A percentile compares a stretch with the other conserved stretches of the same genome.
These are phyloP conservation scores for Chouioia cunea DNA, from an alignment of 2,888 invertebrate species.

Conservation along the genomic window DNA sequence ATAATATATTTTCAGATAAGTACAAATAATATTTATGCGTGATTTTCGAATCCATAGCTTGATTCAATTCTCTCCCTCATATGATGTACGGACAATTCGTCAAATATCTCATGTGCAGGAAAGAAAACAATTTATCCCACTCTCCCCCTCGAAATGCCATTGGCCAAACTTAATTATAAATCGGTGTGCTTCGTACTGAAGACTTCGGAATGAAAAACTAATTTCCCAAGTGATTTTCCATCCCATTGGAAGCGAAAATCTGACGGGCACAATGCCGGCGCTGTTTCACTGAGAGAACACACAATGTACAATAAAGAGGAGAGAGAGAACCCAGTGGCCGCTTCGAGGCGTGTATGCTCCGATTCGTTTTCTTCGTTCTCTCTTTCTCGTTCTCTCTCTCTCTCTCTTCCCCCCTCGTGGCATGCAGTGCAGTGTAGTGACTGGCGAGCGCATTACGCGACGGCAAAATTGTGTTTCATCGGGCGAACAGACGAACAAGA, in stretches of 20 bases:
- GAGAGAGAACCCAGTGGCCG: background rate
- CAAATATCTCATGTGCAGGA: background rate
- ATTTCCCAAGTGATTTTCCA: constrained; percentile 41
- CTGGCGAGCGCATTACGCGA: background rate
- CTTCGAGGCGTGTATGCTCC: too few species aligned
- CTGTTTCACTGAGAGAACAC: background rate
- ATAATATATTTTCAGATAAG: too few species aligned
- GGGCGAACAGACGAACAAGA: background rate
- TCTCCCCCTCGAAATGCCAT: too few species aligned
- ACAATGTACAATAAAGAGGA: background rate
- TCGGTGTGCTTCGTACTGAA: too few species aligned
- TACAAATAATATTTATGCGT: too few species aligned
- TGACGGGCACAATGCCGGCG: constrained; percentile 13
- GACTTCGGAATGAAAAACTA: constrained; percentile 25
- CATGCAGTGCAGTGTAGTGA: too few species aligned
- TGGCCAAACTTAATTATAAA: too few species aligned
- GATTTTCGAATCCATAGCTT: too few species aligned
- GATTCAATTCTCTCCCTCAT: too few species aligned
- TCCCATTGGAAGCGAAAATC: constrained; percentile 33
- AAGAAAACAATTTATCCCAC: background rate
- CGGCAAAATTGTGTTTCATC: constrained; percentile 19
- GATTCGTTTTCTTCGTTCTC: too few species aligned
- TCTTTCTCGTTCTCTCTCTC: too few species aligned
- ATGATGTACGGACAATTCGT: too few species aligned
- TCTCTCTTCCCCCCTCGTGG: background rate